A percentile compares a stretch with the other conserved stretches of the same genome.
Evolutionary conservation across 2,888 invertebrate species (phyloP).

Genomic region (Callimorpha dominula): DNA sequence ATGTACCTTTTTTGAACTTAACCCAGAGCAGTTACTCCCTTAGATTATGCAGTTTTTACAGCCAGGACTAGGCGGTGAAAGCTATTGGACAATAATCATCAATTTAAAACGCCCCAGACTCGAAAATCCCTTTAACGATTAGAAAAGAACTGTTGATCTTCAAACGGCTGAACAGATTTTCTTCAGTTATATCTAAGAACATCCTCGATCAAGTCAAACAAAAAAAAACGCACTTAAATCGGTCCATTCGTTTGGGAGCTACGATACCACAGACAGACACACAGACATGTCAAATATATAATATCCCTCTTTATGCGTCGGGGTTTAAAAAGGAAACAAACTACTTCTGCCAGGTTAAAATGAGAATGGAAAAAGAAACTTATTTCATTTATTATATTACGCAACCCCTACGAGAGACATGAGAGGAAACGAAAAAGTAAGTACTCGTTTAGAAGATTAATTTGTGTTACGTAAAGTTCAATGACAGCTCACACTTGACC

Average conservation of each 20-base stretch:
- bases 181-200: no score
- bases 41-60: background rate
- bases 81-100: background rate
- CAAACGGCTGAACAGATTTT: no score
- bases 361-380: background rate
- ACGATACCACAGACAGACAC: no score
- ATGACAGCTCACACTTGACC: constrained; percentile 23
- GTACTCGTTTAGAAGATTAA: background rate
- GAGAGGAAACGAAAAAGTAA: background rate
- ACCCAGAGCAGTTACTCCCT: background rate
- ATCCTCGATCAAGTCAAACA: no score
- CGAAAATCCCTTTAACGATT: no score
- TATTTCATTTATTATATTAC: background rate
- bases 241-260: no score
- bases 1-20: background rate
- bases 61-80: background rate
- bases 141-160: no score
- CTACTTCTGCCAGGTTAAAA: background rate
- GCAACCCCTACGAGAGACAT: background rate
- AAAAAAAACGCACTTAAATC: no score
- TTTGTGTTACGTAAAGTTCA: background rate
- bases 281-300: no score
- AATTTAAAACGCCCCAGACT: no score
- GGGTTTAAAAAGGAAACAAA: background rate
- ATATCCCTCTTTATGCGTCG: no score